These are phyloP conservation scores for Channa striata DNA, from an alignment of 2,797 vertebrate genomes.

Conservation along the genomic window DNA sequence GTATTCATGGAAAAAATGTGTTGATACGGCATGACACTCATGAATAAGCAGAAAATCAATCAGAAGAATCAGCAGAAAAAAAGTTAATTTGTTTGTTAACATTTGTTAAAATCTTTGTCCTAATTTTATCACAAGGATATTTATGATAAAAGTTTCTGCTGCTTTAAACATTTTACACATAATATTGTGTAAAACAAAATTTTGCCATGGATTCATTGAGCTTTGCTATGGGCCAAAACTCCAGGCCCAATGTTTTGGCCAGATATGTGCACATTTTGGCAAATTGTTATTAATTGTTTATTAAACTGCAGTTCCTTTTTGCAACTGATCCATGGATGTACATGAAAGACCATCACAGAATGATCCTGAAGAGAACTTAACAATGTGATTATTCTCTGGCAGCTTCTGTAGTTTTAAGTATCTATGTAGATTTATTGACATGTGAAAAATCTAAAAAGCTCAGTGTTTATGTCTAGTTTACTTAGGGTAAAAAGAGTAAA, in stretches of 20 bases:
- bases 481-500: constrained; percentile 20
- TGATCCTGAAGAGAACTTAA: neutral
- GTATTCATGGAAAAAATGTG: too few relatives aligned
- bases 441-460: neutral
- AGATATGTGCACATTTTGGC: neutral
- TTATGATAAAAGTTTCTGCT: too few relatives aligned
- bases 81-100: neutral
- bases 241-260: neutral
- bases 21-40: too few relatives aligned
- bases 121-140: neutral
- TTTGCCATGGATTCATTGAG: too few relatives aligned
- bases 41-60: too few relatives aligned
- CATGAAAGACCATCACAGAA: neutral
- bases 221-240: too few relatives aligned
- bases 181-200: too few relatives aligned
- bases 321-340: neutral
- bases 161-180: too few relatives aligned
- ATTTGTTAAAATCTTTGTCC: neutral
- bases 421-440: neutral
- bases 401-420: neutral
- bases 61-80: too few relatives aligned
- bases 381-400: neutral
- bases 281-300: too few relatives aligned
- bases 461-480: neutral
- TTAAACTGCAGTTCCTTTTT: neutral